These are phyloP conservation scores for Cisticola juncidis DNA, from an alignment of 2,113 vertebrate genomes.

Conservation along the genomic window DNA sequence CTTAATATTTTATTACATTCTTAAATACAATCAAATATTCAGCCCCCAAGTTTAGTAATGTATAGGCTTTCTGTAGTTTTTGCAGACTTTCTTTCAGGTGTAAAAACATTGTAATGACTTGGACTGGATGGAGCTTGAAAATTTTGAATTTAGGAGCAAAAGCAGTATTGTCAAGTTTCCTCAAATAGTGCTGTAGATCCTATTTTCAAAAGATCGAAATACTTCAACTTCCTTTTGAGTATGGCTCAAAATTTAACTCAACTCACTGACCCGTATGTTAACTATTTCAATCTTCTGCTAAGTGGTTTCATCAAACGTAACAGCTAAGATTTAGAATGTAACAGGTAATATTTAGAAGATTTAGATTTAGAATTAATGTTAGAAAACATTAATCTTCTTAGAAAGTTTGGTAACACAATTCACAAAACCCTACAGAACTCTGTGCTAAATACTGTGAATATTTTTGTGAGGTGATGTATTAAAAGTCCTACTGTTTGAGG, in stretches of 20 bases:
- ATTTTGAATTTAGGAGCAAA: neutral
- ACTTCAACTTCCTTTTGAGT: neutral
- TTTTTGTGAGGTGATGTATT: neutral
- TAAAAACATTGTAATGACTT: neutral
- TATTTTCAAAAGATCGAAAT: neutral
- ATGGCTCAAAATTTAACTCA: neutral
- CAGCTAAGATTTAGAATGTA: neutral
- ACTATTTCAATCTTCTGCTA: neutral
- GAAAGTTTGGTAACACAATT: neutral
- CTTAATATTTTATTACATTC: neutral
- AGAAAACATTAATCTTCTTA: neutral
- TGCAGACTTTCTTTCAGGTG: neutral
- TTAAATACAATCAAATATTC: neutral
- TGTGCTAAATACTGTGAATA: neutral
- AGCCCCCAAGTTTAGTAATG: neutral
- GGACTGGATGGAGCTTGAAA: neutral
- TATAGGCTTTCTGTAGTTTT: neutral
- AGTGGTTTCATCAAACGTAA: neutral
- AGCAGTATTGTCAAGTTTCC: neutral
- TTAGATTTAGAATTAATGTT: too few relatives aligned
- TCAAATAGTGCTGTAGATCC: neutral
- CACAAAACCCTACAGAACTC: neutral
- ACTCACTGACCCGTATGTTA: neutral
- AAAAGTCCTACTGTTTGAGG: neutral
- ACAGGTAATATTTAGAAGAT: too few relatives aligned